phyloP scores from a whole-genome alignment of 2,888 invertebrate genomes.

The Calliopum simillimum region DNA sequence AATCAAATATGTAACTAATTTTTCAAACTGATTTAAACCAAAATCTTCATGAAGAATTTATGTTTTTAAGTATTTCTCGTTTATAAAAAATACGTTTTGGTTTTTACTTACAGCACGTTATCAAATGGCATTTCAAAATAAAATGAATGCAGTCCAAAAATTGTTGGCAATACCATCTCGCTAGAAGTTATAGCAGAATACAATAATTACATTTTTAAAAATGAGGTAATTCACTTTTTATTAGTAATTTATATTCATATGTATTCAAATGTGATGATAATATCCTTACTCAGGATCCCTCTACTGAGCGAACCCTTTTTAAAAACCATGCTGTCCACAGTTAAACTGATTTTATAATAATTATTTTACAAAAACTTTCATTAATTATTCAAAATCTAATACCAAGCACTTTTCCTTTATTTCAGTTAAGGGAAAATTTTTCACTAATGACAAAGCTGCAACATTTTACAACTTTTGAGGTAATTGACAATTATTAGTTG shows the following conservation, averaged over 20 bases:
- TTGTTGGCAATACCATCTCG: no score
- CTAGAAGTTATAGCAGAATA: no score
- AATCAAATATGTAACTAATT: slow-evolving; percentile 41
- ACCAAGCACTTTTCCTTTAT: no score
- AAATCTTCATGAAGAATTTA: neutral
- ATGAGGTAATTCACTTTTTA: no score
- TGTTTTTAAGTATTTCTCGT: neutral
- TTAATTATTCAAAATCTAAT: no score
- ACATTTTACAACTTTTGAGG: no score
- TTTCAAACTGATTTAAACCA: slow-evolving; percentile 35
- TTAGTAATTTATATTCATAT: neutral
- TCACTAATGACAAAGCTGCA: neutral
- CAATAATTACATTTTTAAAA: no score
- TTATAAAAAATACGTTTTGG: neutral
- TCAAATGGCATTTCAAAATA: neutral
- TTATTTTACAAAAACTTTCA: no score
- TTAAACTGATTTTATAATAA: no score
- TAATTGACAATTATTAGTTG: no score
- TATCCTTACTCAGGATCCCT: slow-evolving; percentile 39
- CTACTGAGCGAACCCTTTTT: slow-evolving; percentile 44
- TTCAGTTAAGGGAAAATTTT: no score
- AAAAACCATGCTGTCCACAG: no score
- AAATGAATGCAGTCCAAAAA: neutral
- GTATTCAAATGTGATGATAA: neutral
- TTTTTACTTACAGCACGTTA: neutral